Percentiles rank a stretch among this genome's conserved stretches.
Evolutionary conservation across 1,140 invertebrate species (phyloP).

Genomic region (Diabrotica undecimpunctata): DNA sequence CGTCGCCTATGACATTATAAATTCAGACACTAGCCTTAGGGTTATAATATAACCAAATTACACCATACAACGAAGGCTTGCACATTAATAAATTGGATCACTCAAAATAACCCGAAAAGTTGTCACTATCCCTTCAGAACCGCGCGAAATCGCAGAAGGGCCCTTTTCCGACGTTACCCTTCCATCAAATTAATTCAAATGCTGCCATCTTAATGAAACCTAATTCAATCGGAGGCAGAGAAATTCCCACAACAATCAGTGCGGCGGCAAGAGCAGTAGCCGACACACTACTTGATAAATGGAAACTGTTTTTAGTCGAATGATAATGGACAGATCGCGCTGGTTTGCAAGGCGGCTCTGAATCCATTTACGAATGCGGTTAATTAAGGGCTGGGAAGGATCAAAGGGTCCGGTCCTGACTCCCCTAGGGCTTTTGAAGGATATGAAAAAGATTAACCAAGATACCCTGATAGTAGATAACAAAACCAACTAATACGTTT

Average conservation of each 20-base stretch:
- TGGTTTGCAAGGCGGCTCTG: conserved; percentile 16
- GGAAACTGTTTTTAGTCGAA: conserved; percentile 21
- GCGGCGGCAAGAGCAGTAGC: neutral
- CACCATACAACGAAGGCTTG: neutral
- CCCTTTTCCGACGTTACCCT: neutral
- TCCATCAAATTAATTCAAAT: conserved; percentile 15
- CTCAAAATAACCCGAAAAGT: neutral
- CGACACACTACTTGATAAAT: conserved; percentile 19
- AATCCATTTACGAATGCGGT: conserved; percentile 25
- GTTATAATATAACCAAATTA: too few relatives aligned
- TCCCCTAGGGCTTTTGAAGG: neutral
- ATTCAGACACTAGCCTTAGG: too few relatives aligned
- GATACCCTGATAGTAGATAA: too few relatives aligned
- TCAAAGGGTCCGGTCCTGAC: neutral
- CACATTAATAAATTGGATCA: neutral
- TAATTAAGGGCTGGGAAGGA: conserved; percentile 23
- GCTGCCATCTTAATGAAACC: conserved; percentile 14
- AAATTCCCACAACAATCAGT: conserved; percentile 14
- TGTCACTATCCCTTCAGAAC: neutral
- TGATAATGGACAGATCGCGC: conserved; percentile 22
- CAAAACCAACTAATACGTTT: too few relatives aligned
- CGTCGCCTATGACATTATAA: too few relatives aligned
- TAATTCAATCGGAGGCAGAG: conserved; percentile 9
- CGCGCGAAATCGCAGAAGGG: neutral
- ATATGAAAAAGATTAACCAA: neutral